Base-by-base conservation (phyloP, 2,888 invertebrate species). In the Melikaiella ostensackeni region DNA sequence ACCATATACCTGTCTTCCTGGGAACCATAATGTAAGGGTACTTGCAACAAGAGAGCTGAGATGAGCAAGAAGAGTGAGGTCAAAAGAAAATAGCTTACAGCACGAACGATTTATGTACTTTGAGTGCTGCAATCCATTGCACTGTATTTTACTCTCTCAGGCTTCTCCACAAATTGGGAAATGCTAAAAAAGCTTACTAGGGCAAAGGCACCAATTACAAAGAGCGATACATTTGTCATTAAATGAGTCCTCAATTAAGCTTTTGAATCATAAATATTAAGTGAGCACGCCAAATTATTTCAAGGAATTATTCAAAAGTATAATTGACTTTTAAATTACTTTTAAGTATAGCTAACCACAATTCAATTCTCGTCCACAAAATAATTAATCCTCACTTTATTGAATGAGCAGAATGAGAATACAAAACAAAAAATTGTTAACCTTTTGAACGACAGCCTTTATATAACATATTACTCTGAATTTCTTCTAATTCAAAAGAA, bases 51-150 rank as follows among this genome's bases (percentile, higher is more conserved):
- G 57, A 50, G n/a, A 57, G 57, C 21, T 21, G 24, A 24, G 24
- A 57, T 57, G 24, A 57, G 57, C 57, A 57, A 57, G 24, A 57
- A 57, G 21, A 57, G 21, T 13, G 11, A 57, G 57, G 57, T 24
- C 13, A 9, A 21, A 11, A 24, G 21, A 57, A 57, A 24, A 57
- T 57, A 57, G 9, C 3, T 57, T 57, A 24, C 57, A 57, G 21
- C 57, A 57, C 24, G 57, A 24, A 57, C 9, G 24, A 57, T 57
- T 57, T 57, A 57, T 57, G 55, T 24, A 57, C 55, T 24, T 57
- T 57, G 55, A 21, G 55, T 21, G 21, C 11, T 57, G 21, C 55
- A 57, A 24, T 24, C 9, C 11, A 57, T 57, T 57, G 7, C 24
- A 57, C 21, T 57, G 13, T 24, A 57, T 13, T 24, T 24, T 50